These are phyloP conservation scores for Sphaerophoria taeniata DNA, from an alignment of 2,888 invertebrate species.

Conservation along the genomic window DNA sequence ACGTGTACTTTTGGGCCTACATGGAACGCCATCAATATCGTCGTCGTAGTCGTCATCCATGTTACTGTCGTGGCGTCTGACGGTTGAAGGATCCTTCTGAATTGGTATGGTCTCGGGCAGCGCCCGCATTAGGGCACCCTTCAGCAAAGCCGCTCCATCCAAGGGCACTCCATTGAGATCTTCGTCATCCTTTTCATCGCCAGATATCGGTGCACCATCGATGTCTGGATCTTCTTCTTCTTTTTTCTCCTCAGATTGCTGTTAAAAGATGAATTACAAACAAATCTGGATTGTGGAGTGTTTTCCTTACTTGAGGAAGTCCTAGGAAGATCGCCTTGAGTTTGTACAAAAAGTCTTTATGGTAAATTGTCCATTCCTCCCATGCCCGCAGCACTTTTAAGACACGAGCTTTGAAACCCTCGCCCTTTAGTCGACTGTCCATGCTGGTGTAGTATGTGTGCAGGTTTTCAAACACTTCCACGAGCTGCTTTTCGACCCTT, in stretches of 20 bases:
- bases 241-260: slow-evolving; percentile 76
- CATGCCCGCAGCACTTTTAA: slow-evolving; percentile 96
- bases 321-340: slow-evolving; percentile 96
- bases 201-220: slow-evolving; percentile 83
- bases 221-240: slow-evolving; percentile 81
- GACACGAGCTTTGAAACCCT: slow-evolving; percentile 96
- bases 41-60: slow-evolving; percentile 83
- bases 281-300: neutral
- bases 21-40: slow-evolving; percentile 88
- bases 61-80: slow-evolving; percentile 75
- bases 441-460: slow-evolving; percentile 89
- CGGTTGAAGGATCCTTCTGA: slow-evolving; percentile 79
- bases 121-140: slow-evolving; percentile 85
- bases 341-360: slow-evolving; percentile 94
- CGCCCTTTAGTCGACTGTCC: slow-evolving; percentile 95
- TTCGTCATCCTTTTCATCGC: slow-evolving; percentile 85
- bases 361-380: slow-evolving; percentile 99
- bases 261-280: neutral
- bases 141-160: slow-evolving; percentile 91
- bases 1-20: slow-evolving; percentile 79
- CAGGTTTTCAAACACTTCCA: slow-evolving; percentile 90
- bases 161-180: slow-evolving; percentile 90
- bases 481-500: slow-evolving; percentile 92
- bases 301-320: slow-evolving; percentile 81
- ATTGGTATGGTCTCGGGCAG: slow-evolving; percentile 79